Base-by-base conservation (phyloP, 2,113 vertebrate species). In the Callionymus lyra region DNA sequence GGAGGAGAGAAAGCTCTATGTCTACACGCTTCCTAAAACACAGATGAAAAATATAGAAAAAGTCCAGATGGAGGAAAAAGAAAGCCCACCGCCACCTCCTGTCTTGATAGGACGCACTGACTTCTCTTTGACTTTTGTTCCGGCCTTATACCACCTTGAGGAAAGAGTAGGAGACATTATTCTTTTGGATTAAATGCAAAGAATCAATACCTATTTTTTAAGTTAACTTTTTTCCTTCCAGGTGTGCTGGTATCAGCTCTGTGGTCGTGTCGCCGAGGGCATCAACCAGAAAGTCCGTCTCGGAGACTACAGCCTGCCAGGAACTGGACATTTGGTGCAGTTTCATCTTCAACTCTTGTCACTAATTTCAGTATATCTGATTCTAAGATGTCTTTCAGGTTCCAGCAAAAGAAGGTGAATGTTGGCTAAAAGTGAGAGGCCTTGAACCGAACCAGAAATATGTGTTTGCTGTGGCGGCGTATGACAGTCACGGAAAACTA, bases 161-260 rank as follows among this genome's bases (percentile, higher is more conserved):
- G 43, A 60, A 65, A 80, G 92, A 85, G 95, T 98, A 53, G 63
- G 56, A 47, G 41, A 41, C 3, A 12, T 34, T 50, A 53, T 34
- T 4, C 14, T 45, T 41, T 6, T 34, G 9, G 12, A 4, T 2
- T 9, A 4, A n/a, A 14, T 34, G 31, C 14, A 17, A 8, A 16
- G 33, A 16, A 12, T 15, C 31, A 50, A 2, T 33, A 6, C 15
- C 17, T 10, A 5, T 4, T 10, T 6, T 16, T 14, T 10, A 1
- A 38, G 8, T 13, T 34, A 2, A 33, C 18, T 34, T 14, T 13
- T 2, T 9, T 32, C 52, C 0, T 19, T 40, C 10, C 41, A 86
- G 95, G 90, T 94, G 55, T 80, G 78, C 1, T 98, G 92, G 92
- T 98, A 97, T 62, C 79, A 84, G 63, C 84, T 98, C 65, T 87